A percentile compares a stretch with the other conserved stretches of the same genome.
These are phyloP conservation scores for Lypha dubia DNA, from an alignment of 2,888 invertebrate genomes.

Conservation along the genomic window DNA sequence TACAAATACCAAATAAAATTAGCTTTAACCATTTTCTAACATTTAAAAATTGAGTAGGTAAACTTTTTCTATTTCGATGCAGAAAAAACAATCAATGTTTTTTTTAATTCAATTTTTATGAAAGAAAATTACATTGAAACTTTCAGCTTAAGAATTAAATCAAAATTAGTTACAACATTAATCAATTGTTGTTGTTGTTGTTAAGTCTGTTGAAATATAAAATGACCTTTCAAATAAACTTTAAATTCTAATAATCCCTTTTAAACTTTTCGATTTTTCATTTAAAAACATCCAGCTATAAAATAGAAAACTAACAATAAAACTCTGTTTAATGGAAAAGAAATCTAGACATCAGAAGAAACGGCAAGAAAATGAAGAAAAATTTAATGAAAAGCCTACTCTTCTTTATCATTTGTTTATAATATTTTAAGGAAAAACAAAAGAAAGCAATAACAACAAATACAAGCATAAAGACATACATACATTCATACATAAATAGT, in stretches of 20 bases:
- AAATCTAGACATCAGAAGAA: conserved; percentile 25
- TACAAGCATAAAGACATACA: background rate
- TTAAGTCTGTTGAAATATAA: too few species aligned
- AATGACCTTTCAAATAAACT: background rate
- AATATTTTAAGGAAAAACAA: background rate
- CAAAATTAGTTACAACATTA: too few species aligned
- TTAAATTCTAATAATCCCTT: conserved; percentile 14
- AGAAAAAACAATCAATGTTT: too few species aligned
- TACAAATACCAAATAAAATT: background rate
- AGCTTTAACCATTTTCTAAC: too few species aligned
- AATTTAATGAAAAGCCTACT: background rate
- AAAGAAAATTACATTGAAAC: too few species aligned
- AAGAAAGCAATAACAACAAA: conserved; percentile 3
- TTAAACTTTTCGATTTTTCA: background rate
- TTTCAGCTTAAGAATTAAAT: too few species aligned
- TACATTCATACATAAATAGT: conserved; percentile 15
- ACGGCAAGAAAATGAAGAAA: background rate
- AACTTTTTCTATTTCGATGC: too few species aligned
- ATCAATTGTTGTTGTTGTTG: too few species aligned
- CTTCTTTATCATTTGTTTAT: background rate
- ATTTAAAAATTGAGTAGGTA: too few species aligned
- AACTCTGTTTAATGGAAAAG: background rate
- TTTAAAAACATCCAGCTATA: background rate
- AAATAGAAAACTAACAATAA: background rate
- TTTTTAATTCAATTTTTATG: too few species aligned